Evolutionary conservation across 2,888 invertebrate species (phyloP), one percentile per base, ranked within the genome.

Genomic region (Eupithecia subfuscata): DNA sequence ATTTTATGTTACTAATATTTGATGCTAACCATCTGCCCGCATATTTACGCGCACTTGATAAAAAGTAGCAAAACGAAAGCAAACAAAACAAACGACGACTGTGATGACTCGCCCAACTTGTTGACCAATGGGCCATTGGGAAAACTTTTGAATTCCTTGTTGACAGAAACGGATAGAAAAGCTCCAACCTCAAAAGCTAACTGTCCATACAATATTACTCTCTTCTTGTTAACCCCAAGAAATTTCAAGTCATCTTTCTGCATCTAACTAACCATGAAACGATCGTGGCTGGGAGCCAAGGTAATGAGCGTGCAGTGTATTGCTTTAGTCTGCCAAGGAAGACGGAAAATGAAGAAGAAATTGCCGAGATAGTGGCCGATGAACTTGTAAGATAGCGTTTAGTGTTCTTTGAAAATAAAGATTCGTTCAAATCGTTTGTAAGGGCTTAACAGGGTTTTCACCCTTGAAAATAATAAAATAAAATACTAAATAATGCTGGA

Each of bases 281-380:
- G 74, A 43, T 8, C 74, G 63, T 69, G 78, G 78, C 75, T 60
- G 68, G 63, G 40, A 71, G 76, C 78, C 76, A 75, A 77, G 72
- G 77, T 80, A 82, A 82, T 81, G 77, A 81, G 78, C 78, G 74
- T 78, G 70, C 69, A 30, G 72, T 37, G 37, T 48, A 30, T 65
- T 63, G 40, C 63, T 4, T 52, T 45, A 48, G 56, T 37, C 69
- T 67, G 73, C 11, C 48, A 71, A 40, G 56, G 14, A 22, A 60
- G 18, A 18, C 22, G 56, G 56, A 14, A 60, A 60, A 34, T 63
- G 64, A 64, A 64, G 34, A 64, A 34, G 64, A 63, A 71, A 70
- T 30, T 63, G n/a, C n/a, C n/a, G n/a, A 67, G n/a, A 18, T 34
- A 7, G 14, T 9, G 6, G 4, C 22, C 22, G 67, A 67, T 40